phyloP scores from a whole-genome alignment of 2,797 vertebrate species.

The Mareca penelope region DNA sequence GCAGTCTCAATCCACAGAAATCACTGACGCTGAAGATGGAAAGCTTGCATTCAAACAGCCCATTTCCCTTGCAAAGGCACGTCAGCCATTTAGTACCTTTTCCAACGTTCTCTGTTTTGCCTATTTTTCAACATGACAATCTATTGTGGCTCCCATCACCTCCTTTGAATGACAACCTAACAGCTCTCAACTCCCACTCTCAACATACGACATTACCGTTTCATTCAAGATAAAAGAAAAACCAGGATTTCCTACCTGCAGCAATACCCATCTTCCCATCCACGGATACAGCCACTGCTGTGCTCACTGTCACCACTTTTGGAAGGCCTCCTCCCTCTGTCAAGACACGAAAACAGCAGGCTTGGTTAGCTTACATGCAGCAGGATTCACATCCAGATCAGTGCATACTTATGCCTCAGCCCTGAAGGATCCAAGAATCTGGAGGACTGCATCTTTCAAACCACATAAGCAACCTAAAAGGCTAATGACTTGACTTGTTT shows the following conservation, averaged over 20 bases:
- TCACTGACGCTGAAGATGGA: neutral
- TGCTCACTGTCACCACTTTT: constrained; percentile 85
- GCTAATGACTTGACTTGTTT: neutral
- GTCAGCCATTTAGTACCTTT: neutral
- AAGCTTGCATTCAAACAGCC: neutral
- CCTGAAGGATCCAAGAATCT: neutral
- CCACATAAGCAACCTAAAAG: neutral
- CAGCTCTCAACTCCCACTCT: constrained; percentile 26
- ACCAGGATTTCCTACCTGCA: constrained; percentile 87
- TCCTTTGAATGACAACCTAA: constrained; percentile 15
- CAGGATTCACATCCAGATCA: neutral
- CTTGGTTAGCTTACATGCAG: neutral
- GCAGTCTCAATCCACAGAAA: neutral
- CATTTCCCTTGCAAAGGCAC: neutral
- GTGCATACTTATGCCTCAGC: neutral
- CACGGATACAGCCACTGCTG: constrained; percentile 86
- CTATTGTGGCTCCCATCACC: neutral
- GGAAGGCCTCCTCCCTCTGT: constrained; percentile 81
- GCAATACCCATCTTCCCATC: constrained; percentile 87
- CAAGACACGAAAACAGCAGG: constrained; percentile 47
- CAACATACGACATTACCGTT: neutral
- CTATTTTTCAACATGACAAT: neutral
- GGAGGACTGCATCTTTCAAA: neutral
- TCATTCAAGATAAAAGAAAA: constrained; percentile 25
- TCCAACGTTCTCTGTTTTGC: constrained; percentile 6